Conservation (phyloP, 2,113 vertebrate genomes). For the Polyodon spathula region DNA sequence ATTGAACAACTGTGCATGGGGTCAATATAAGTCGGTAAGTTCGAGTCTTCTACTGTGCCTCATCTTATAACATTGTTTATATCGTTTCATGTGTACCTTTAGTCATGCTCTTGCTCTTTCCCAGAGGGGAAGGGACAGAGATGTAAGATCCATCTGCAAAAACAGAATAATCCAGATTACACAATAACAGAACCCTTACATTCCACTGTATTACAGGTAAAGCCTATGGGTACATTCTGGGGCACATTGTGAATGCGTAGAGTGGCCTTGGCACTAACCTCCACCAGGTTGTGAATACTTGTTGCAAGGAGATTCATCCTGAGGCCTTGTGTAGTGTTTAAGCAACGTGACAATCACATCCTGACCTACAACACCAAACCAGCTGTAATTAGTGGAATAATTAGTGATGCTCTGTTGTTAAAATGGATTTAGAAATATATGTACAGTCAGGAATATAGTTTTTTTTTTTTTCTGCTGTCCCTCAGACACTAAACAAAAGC, state of each 20-base stretch:
- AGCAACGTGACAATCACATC: slow-evolving; percentile 86
- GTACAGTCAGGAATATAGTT: no score
- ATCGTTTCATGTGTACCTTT: no score
- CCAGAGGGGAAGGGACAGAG: slow-evolving; percentile 85
- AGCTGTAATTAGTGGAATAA: not conserved
- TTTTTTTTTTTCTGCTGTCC: no score
- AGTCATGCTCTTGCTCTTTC: slow-evolving; percentile 95
- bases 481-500: no score
- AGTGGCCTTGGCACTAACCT: slow-evolving; percentile 51
- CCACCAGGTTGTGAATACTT: slow-evolving; percentile 93
- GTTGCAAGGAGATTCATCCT: slow-evolving; percentile 85
- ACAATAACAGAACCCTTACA: no score
- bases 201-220: not conserved
- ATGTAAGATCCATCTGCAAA: slow-evolving; percentile 87
- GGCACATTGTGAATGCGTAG: not conserved
- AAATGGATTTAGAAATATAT: no score
- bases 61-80: no score
- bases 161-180: slow-evolving; percentile 11
- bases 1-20: no score
- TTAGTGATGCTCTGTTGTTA: no score
- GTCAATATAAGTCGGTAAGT: no score
- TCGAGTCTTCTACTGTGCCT: no score
- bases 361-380: slow-evolving; percentile 56
- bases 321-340: slow-evolving; percentile 86
- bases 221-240: not conserved